Evolutionary conservation across 2,888 invertebrate genomes (phyloP).

Genomic region (Lasioglossum marginatum): DNA sequence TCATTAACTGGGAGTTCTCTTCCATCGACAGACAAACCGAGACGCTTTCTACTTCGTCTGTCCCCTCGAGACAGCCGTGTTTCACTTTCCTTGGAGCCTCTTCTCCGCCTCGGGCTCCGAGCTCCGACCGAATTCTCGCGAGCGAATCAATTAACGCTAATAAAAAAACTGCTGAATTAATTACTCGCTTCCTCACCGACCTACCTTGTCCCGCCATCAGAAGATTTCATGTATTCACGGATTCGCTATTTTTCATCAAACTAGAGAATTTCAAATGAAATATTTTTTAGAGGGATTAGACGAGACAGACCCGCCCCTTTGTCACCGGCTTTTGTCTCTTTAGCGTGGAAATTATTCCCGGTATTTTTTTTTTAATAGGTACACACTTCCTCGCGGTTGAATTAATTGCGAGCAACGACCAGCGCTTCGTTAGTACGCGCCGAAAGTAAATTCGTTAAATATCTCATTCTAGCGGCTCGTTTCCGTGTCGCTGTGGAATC

Average conservation of each 20-base stretch:
- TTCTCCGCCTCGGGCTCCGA: neutral
- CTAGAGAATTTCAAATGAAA: neutral
- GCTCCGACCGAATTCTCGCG: neutral
- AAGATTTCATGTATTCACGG: neutral
- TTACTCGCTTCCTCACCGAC: conserved; percentile 12
- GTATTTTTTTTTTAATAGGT: conserved; percentile 64
- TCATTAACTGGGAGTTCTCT: conserved; percentile 21
- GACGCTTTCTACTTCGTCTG: neutral
- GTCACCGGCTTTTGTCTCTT: conserved; percentile 58
- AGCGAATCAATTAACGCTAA: conserved; percentile 47
- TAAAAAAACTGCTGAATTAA: conserved; percentile 42
- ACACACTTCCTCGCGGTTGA: conserved; percentile 61
- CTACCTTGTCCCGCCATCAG: neutral
- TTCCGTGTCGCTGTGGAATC: conserved; percentile 23
- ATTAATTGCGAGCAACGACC: conserved; percentile 67
- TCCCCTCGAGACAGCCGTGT: neutral
- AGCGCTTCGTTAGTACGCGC: conserved; percentile 64
- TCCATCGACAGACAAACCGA: neutral
- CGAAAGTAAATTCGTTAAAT: conserved; percentile 71
- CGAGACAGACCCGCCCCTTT: conserved; percentile 5
- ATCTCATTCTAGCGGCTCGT: conserved; percentile 58
- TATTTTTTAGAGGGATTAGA: conserved; percentile 29
- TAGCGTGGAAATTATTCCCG: conserved; percentile 64
- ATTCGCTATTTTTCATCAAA: neutral
- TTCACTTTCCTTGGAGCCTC: neutral